phyloP scores from a whole-genome alignment of 2,113 vertebrate genomes.

The Rhinoptilus africanus region DNA sequence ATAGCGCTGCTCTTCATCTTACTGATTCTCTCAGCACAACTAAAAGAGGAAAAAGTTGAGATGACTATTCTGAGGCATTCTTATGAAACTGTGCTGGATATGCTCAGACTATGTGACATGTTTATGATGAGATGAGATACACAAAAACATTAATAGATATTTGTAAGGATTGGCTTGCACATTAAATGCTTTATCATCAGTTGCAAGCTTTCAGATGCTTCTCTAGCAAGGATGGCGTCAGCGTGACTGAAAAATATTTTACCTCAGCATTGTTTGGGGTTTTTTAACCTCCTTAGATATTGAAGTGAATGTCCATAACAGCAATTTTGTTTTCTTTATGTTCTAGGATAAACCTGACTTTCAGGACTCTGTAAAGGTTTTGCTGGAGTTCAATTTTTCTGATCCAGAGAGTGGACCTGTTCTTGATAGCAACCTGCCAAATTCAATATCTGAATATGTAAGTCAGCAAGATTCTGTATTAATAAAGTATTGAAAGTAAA shows the following conservation, averaged over 20 bases:
- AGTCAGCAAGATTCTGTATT: conserved; percentile 43
- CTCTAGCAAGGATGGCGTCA: not conserved
- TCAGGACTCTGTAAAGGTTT: conserved; percentile 87
- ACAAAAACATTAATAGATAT: not conserved
- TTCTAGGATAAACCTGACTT: conserved; percentile 90
- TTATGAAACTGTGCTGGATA: not conserved
- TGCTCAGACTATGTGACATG: not conserved
- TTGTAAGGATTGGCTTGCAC: not conserved
- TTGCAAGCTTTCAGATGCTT: not conserved
- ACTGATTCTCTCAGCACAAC: not conserved
- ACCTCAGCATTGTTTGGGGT: not conserved
- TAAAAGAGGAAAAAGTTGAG: not conserved
- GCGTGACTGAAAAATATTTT: not conserved
- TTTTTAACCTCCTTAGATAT: not conserved
- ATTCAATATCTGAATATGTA: conserved; percentile 86
- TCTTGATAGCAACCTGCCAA: conserved; percentile 84
- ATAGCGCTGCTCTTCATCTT: not conserved
- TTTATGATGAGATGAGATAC: not conserved
- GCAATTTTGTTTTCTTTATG: not conserved
- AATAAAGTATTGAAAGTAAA: not conserved
- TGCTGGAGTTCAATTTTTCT: conserved; percentile 85
- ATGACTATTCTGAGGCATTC: not conserved
- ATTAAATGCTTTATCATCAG: not conserved
- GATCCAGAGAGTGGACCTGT: conserved; percentile 87
- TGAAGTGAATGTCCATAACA: not conserved